These are phyloP conservation scores for Graphium colonna DNA, from an alignment of 2,888 invertebrate species.

Conservation along the genomic window DNA sequence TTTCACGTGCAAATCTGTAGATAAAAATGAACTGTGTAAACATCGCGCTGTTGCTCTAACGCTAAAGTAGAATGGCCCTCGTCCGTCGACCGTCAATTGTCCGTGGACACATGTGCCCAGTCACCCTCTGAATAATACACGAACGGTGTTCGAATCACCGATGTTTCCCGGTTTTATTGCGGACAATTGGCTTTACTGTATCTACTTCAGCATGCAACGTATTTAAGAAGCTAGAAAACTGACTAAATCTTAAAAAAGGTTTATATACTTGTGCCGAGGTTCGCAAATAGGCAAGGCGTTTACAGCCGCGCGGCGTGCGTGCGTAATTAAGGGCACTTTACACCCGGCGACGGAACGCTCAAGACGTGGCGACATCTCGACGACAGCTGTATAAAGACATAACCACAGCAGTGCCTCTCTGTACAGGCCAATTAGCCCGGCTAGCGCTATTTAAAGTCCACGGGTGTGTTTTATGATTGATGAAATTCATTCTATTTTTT, in stretches of 20 bases:
- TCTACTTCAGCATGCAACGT: too few species aligned
- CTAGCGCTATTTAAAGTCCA: too few species aligned
- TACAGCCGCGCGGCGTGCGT: constrained; percentile 52
- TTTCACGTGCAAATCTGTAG: too few species aligned
- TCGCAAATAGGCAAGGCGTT: too few species aligned
- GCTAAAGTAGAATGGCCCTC: constrained; percentile 34
- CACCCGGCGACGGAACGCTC: constrained; percentile 37
- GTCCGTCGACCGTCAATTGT: constrained; percentile 46
- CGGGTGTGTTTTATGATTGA: too few species aligned
- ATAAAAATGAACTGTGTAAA: constrained; percentile 5
- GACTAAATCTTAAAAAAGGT: too few species aligned
- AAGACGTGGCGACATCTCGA: constrained; percentile 24
- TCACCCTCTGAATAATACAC: constrained; percentile 65
- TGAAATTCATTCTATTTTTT: too few species aligned
- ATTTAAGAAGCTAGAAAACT: too few species aligned
- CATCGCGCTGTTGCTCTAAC: constrained; percentile 24
- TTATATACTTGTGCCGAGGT: too few species aligned
- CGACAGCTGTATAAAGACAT: too few species aligned
- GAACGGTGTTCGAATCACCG: constrained; percentile 52
- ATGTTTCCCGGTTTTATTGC: constrained; percentile 62
- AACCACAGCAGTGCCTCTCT: constrained; percentile 4
- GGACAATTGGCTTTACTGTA: constrained; percentile 58
- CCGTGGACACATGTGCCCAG: constrained; percentile 61
- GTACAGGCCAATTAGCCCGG: not conserved
- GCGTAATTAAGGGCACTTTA: constrained; percentile 72